phyloP scores from a whole-genome alignment of 1,140 invertebrate genomes.

The Panagrolaimus sp. region DNA sequence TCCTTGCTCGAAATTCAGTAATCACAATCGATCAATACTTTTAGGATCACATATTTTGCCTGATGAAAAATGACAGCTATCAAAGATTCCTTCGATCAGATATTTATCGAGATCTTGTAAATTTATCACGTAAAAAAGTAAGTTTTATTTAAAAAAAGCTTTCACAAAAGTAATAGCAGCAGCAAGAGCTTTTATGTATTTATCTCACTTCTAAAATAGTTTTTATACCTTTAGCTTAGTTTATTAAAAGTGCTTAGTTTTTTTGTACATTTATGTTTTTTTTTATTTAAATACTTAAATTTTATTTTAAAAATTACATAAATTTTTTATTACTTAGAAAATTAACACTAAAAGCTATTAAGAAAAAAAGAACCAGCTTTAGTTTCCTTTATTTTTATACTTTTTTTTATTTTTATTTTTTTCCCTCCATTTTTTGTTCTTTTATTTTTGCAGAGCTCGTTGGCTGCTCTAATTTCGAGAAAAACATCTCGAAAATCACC shows the following conservation, averaged over 20 bases:
- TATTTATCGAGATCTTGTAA: slow-evolving; percentile 67
- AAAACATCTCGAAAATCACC: slow-evolving; percentile 46
- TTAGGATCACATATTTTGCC: slow-evolving; percentile 93
- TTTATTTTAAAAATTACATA: neutral
- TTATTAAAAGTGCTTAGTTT: neutral
- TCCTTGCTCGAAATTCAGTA: too few species aligned
- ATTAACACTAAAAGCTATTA: neutral
- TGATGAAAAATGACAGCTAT: slow-evolving; percentile 99
- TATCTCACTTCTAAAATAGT: neutral
- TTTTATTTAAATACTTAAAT: slow-evolving; percentile 8
- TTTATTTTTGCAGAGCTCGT: slow-evolving; percentile 47
- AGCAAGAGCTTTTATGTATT: too few species aligned
- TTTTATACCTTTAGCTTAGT: slow-evolving; percentile 13
- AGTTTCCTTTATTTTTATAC: slow-evolving; percentile 12
- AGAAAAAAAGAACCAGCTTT: slow-evolving; percentile 4
- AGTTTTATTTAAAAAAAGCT: slow-evolving; percentile 32
- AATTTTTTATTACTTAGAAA: too few species aligned
- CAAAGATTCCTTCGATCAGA: slow-evolving; percentile 93
- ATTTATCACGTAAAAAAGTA: slow-evolving; percentile 55
- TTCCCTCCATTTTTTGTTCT: slow-evolving; percentile 3
- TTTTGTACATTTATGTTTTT: neutral
- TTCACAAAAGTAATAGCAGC: slow-evolving; percentile 12
- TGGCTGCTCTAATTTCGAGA: slow-evolving; percentile 49
- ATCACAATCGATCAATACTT: slow-evolving; percentile 23
- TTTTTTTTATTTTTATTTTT: slow-evolving; percentile 10